phyloP scores from a whole-genome alignment of 1,140 invertebrate genomes.

The Neelides sp. region DNA sequence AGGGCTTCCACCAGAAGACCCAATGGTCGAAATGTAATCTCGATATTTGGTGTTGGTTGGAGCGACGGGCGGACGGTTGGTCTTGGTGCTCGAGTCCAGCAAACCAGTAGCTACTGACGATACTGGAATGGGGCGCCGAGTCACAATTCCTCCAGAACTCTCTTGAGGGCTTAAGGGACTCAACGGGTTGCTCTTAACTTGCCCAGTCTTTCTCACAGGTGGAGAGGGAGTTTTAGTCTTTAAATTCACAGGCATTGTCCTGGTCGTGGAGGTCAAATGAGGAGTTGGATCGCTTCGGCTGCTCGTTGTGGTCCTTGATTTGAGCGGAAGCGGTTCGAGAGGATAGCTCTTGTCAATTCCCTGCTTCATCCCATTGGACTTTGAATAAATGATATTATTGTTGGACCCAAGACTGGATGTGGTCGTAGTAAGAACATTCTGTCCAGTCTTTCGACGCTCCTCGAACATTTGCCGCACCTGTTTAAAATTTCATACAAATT shows the following conservation, averaged over 20 bases:
- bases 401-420: not conserved
- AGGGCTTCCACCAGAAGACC: no score
- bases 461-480: constrained; percentile 67
- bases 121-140: no score
- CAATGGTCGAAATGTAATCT: no score
- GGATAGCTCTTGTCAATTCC: constrained; percentile 70
- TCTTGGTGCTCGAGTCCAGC: no score
- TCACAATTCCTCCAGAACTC: no score
- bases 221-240: not conserved
- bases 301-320: constrained; percentile 6
- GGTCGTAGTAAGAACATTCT: not conserved
- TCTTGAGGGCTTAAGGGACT: constrained; percentile 1
- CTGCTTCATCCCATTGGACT: constrained; percentile 9
- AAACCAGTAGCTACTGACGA: no score
- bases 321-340: constrained; percentile 47
- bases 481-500: constrained; percentile 1
- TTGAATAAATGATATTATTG: constrained; percentile 9
- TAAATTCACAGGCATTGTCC: not conserved
- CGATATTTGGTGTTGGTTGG: no score
- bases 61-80: no score
- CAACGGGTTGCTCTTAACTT: constrained; percentile 3
- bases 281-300: constrained; percentile 24
- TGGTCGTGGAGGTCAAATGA: not conserved
- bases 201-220: not conserved
- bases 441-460: constrained; percentile 44